phyloP scores from a whole-genome alignment of 2,113 vertebrate genomes.

The Vulpes vulpes region DNA sequence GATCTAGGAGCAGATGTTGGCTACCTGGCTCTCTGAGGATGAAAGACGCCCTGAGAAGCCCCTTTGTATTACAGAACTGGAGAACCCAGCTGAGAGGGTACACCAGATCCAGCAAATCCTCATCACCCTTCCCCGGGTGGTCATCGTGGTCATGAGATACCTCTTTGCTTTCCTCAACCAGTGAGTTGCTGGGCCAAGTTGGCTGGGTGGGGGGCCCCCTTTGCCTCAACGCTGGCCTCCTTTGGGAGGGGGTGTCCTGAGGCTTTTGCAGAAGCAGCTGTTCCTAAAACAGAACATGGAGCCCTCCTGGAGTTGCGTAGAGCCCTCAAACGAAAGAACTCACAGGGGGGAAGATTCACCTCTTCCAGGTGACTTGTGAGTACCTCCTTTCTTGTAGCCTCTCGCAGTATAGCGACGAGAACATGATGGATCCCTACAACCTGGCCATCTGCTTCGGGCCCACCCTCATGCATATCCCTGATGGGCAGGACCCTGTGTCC shows the following conservation, averaged over 20 bases:
- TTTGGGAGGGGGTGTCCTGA: conserved; percentile 6
- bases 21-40: background rate
- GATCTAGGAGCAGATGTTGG: background rate
- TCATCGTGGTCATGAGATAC: conserved; percentile 99
- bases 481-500: conserved; percentile 97
- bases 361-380: conserved; percentile 49
- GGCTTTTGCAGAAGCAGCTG: background rate
- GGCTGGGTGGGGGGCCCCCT: background rate
- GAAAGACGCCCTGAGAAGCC: background rate
- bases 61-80: conserved; percentile 92
- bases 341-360: background rate
- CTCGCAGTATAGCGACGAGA: conserved; percentile 99
- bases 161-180: conserved; percentile 99
- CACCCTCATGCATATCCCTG: conserved; percentile 98
- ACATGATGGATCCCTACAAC: conserved; percentile 99
- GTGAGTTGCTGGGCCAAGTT: conserved; percentile 88
- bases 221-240: background rate
- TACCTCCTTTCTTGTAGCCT: conserved; percentile 88
- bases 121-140: conserved; percentile 93
- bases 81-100: conserved; percentile 94
- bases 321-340: background rate
- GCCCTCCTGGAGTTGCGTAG: background rate
- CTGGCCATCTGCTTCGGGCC: conserved; percentile 99
- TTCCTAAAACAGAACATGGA: background rate
- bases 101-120: conserved; percentile 97